Evolutionary conservation across 2,797 vertebrate genomes (phyloP).

Genomic region (Rhodeus uyekii): DNA sequence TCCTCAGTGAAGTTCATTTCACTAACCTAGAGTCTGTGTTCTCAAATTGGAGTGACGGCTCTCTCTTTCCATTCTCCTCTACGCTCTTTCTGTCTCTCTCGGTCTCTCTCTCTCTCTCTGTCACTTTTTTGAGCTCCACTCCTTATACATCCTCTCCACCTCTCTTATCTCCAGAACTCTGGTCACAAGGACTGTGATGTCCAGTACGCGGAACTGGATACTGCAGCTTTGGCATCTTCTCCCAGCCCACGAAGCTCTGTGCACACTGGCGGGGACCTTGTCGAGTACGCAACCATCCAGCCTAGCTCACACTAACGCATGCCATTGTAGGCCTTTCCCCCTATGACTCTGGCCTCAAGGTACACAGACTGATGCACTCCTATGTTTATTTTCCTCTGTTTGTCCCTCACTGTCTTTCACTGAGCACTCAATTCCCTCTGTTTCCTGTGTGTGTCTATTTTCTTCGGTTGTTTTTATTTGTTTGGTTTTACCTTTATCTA

Average conservation of each 20-base stretch:
- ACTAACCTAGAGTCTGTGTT: constrained; percentile 12
- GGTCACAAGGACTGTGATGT: constrained; percentile 88
- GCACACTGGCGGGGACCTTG: constrained; percentile 87
- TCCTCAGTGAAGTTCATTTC: constrained; percentile 8
- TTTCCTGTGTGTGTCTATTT: constrained; percentile 27
- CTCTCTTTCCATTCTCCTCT: constrained; percentile 47
- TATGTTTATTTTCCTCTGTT: constrained; percentile 44
- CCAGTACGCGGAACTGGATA: constrained; percentile 95
- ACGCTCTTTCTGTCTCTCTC: constrained; percentile 36
- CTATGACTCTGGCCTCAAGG: constrained; percentile 88
- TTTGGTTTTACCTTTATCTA: constrained; percentile 6
- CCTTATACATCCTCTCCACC: constrained; percentile 74
- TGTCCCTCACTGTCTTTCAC: constrained; percentile 60
- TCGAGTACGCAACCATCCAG: constrained; percentile 94
- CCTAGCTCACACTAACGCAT: constrained; percentile 89
- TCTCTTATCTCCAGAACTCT: constrained; percentile 87
- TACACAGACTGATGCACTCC: constrained; percentile 77
- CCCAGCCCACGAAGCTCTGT: constrained; percentile 82
- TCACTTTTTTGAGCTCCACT: constrained; percentile 62
- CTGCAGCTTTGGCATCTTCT: constrained; percentile 86
- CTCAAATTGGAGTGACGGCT: constrained; percentile 21
- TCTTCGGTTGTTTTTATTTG: background rate
- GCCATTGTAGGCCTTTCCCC: constrained; percentile 84
- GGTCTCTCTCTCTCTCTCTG: constrained; percentile 6
- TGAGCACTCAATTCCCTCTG: constrained; percentile 36